Evolutionary conservation across 2,888 invertebrate genomes (phyloP), one percentile per base, ranked within the genome.

Genomic region (Carabus problematicus): DNA sequence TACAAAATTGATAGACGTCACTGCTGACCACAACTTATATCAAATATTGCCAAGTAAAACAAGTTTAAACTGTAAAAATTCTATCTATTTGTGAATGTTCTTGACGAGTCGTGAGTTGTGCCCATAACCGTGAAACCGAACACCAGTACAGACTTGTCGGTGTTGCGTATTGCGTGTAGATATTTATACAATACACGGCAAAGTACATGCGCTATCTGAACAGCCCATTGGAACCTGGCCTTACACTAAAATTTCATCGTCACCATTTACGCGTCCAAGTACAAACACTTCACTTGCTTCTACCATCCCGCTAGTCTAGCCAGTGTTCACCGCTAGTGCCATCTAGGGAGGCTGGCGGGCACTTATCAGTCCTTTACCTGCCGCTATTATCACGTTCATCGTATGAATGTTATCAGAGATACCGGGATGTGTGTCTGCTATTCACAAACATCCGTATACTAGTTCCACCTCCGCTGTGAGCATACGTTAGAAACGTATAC

Each of bases 241-340:
- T 39, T 54, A 56, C 56, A 45, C 64, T 64, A 55, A 64, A 64
- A 64, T 56, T 64, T 64, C 64, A 64, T 64, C 64, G 64, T 29
- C 19, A 45, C 64, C 43, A 64, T 64, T 64, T 45, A 12, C 42
- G 18, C 29, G 55, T 45, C 64, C 64, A 64, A 64, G 64, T 64
- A 64, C 64, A 64, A 64, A 64, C 64, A 64, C 64, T 64, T 56
- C 39, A 42, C 19, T n/a, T 45, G n/a, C n/a, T n/a, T n/a, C n/a
- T n/a, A n/a, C n/a, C n/a, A n/a, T n/a, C n/a, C n/a, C n/a, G n/a
- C n/a, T n/a, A n/a, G n/a, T n/a, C n/a, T n/a, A n/a, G n/a, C n/a
- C 29, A 29, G 29, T 29, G 29, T 29, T 3, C 29, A 2, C 29
- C 29, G 2, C 29, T 29, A 29, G 3, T 29, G 29, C 29, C 29